Evolutionary conservation across 2,888 invertebrate species (phyloP), one percentile per base, ranked within the genome.

Genomic region (Pyrocoelia pectoralis): DNA sequence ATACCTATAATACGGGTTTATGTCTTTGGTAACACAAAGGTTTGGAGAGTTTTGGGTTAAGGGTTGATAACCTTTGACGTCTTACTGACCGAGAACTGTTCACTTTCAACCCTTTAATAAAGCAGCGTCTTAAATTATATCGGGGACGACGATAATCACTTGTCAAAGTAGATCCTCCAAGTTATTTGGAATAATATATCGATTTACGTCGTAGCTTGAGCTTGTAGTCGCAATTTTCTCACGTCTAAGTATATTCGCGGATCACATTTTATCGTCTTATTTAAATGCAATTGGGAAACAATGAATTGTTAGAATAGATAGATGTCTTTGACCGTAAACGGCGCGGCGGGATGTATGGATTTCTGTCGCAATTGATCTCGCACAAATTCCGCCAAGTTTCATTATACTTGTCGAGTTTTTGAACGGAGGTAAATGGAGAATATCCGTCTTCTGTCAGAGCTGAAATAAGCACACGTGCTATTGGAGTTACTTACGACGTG

Each of bases 361-460:
- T 53, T 61, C 51, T 54, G 65, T 61, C 61, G 56, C 62, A 62
- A 53, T 52, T 59, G 61, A 61, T 68, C 56, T 66, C 59, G 56
- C 61, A 65, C 64, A 66, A 66, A 68, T 65, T 66, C 68, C 62
- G 56, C 53, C 66, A 55, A 65, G 65, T 68, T 68, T 68, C 68
- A 68, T 68, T 68, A 68, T 62, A 59, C 65, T 65, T 56, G 65
- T 62, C 65, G 64, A 60, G 61, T 68, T 68, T 66, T 68, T 68
- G 66, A 63, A 58, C 64, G 43, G 64, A 68, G 66, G 68, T 66
- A 68, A 68, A 68, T 68, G 68, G 65, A 58, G 58, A 65, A 59
- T 59, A 68, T 68, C 66, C 61, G 65, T 68, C 66, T 66, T 49
- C 58, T 62, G 68, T 63, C 66, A 59, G 68, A 61, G 38, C 54